Conservation (phyloP, 1,140 invertebrate genomes). For the Araneus ventricosus region DNA sequence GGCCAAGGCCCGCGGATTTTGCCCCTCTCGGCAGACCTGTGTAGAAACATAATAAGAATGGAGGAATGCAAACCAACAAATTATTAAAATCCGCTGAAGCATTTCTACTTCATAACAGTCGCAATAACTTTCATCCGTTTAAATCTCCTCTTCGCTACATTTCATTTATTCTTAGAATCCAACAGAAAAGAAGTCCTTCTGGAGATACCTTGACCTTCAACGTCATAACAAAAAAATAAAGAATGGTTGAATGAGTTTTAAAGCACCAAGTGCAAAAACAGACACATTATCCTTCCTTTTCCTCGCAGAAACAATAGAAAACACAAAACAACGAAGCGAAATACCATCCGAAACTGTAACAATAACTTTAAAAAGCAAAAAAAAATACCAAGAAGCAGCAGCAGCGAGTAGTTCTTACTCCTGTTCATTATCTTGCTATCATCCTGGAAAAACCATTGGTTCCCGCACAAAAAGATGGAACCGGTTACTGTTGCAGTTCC, state of each 20-base stretch:
- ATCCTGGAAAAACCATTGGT: slow-evolving; percentile 17
- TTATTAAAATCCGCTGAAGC: too few relatives aligned
- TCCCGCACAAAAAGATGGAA: background rate
- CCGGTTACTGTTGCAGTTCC: background rate
- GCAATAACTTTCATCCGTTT: background rate
- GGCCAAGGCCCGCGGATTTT: too few relatives aligned
- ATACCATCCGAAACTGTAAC: background rate
- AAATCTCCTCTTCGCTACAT: too few relatives aligned
- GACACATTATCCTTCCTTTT: background rate
- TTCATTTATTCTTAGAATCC: background rate
- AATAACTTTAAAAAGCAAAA: background rate
- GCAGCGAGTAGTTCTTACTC: background rate
- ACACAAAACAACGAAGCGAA: background rate
- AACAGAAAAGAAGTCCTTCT: background rate
- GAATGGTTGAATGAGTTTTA: background rate
- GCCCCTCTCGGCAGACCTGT: too few relatives aligned
- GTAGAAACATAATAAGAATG: too few relatives aligned
- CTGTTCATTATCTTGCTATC: slow-evolving; percentile 19
- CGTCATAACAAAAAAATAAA: background rate
- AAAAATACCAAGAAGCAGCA: background rate
- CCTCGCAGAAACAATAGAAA: background rate
- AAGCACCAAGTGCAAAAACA: background rate
- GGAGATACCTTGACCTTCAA: background rate
- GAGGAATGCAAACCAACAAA: too few relatives aligned
- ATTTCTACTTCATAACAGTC: too few relatives aligned